Evolutionary conservation across 1,140 invertebrate genomes (phyloP).

Genomic region (Coenobita brevimanus): DNA sequence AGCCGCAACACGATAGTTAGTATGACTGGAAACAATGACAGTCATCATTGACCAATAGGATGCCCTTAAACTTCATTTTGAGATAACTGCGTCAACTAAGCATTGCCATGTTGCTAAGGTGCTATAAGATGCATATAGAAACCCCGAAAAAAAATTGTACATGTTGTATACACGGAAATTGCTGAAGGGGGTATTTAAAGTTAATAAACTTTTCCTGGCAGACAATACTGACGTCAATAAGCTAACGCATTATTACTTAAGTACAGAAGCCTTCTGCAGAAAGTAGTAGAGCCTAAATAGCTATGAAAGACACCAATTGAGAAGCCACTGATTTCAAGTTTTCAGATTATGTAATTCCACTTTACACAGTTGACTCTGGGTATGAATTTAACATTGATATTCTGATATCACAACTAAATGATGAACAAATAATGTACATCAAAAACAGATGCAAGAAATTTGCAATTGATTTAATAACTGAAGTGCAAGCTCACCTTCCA

Average conservation of each 20-base stretch:
- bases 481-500: no score
- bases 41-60: background rate
- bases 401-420: no score
- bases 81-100: background rate
- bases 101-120: conserved; percentile 20
- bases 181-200: background rate
- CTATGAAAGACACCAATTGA: background rate
- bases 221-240: background rate
- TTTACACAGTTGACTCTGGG: no score
- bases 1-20: background rate
- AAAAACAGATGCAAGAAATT: no score
- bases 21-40: background rate
- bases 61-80: background rate
- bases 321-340: no score
- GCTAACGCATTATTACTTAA: background rate
- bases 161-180: background rate
- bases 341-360: no score
- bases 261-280: conserved; percentile 8
- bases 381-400: no score
- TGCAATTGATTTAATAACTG: no score
- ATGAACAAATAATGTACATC: no score
- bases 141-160: background rate
- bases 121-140: conserved; percentile 2
- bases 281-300: background rate
- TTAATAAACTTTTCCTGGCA: background rate